These are phyloP conservation scores for Rhinogobius similis DNA, from an alignment of 2,113 vertebrate species.

Conservation along the genomic window DNA sequence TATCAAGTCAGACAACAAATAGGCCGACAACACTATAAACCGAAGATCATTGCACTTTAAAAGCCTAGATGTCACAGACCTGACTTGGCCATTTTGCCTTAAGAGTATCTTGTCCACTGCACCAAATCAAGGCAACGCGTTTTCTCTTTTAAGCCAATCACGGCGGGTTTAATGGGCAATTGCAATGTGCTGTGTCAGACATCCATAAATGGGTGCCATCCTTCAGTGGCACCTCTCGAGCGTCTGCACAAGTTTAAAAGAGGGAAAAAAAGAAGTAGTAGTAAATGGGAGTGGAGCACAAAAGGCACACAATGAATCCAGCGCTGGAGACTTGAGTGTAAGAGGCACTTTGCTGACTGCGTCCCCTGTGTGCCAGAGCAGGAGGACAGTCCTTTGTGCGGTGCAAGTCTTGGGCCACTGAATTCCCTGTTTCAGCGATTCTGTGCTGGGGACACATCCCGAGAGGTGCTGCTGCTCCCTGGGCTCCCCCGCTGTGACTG, in stretches of 20 bases:
- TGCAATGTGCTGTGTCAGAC: constrained; percentile 69
- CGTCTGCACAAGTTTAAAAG: constrained; percentile 46
- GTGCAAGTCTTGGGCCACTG: constrained; percentile 71
- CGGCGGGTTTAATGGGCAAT: constrained; percentile 56
- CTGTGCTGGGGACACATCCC: constrained; percentile 75
- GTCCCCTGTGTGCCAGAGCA: constrained; percentile 68
- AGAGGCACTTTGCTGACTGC: constrained; percentile 79
- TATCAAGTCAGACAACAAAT: constrained; percentile 48
- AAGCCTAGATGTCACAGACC: constrained; percentile 32
- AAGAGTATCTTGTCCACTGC: constrained; percentile 37
- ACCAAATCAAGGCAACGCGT: constrained; percentile 37
- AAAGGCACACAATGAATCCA: constrained; percentile 67
- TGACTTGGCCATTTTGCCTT: constrained; percentile 33
- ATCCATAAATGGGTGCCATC: constrained; percentile 56
- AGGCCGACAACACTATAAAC: constrained; percentile 25
- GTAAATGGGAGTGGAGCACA: constrained; percentile 45
- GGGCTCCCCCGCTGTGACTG: constrained; percentile 68
- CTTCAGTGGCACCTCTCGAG: constrained; percentile 61
- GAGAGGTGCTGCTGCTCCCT: constrained; percentile 62
- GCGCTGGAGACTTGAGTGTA: constrained; percentile 58
- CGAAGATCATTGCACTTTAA: constrained; percentile 35
- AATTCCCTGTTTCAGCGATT: constrained; percentile 80
- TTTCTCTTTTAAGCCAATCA: constrained; percentile 50
- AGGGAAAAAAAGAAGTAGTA: constrained; percentile 21
- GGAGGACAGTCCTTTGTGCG: constrained; percentile 72